Evolutionary conservation across 2,888 invertebrate genomes (phyloP), one percentile per base, ranked within the genome.

Genomic region (Sinopyrophorus schimmeli): DNA sequence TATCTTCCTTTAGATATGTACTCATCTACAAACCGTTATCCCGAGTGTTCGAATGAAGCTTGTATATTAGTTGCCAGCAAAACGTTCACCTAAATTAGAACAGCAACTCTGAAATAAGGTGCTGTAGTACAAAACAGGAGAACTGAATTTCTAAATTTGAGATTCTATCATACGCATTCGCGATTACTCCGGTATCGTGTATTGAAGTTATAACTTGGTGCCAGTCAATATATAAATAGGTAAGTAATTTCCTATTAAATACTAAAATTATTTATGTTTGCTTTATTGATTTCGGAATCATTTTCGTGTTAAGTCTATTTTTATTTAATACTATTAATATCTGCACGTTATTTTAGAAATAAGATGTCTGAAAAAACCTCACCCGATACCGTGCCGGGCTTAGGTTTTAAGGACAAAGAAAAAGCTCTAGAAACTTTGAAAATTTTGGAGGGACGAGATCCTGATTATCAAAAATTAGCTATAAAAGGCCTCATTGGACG

Each of bases 401-500:
- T 88, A 15, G 86, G 89, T 12, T 89, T 89, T 71, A 89, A 89
- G 68, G 87, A 89, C 68, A 83, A 83, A 66, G 82, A 79, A n/a
- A 80, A 86, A 1, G 89, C 89, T 0, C 73, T 81, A 54, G 81
- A 80, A 38, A 87, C 88, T 0, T 72, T 89, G 3, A 76, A 80
- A 69, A 76, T 77, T 68, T 71, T 49, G 18, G 79, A 85, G 57
- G 89, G 86, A 1, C 74, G 89, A 6, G 89, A 89, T 73, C 83
- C 87, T 0, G 85, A 86, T 47, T 89, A 89, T 70, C 88, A 89
- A 73, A 82, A 80, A 64, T 71, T 89, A 41, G 87, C 87, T 0
- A 75, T 87, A 7, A 83, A 80, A 61, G 87, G 87, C 1, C 75
- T 87, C 2, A 77, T 87, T 12, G 85, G 85, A 3, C 77, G 86